These are phyloP conservation scores for Sander lucioperca DNA, from an alignment of 2,113 vertebrate species.

Conservation along the genomic window DNA sequence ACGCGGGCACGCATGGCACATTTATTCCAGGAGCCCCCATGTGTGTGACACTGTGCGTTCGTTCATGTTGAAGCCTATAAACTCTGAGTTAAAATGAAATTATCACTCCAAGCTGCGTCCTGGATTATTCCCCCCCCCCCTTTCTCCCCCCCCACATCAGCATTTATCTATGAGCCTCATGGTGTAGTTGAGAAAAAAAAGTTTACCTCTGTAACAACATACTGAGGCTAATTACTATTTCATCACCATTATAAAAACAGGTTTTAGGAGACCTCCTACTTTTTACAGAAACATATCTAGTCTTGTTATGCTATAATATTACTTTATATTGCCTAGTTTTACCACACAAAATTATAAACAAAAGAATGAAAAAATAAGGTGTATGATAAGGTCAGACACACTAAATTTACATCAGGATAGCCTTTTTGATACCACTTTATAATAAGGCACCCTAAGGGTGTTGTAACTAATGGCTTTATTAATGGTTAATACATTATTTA, in stretches of 20 bases:
- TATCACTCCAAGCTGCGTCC: slow-evolving; percentile 45
- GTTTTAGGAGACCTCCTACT: not conserved
- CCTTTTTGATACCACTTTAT: not conserved
- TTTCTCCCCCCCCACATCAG: slow-evolving; percentile 1
- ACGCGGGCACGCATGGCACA: slow-evolving; percentile 53
- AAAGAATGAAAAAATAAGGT: not conserved
- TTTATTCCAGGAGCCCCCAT: slow-evolving; percentile 61
- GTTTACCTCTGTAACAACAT: slow-evolving; percentile 40
- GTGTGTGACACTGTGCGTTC: slow-evolving; percentile 47
- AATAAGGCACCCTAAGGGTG: too few species aligned
- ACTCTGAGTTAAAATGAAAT: slow-evolving; percentile 59
- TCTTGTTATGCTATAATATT: not conserved
- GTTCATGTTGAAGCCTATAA: slow-evolving; percentile 56
- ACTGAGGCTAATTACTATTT: slow-evolving; percentile 35
- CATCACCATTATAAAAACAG: slow-evolving; percentile 27
- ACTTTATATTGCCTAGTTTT: not conserved
- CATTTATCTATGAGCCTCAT: slow-evolving; percentile 39
- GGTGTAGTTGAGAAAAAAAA: slow-evolving; percentile 30
- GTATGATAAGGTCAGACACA: not conserved
- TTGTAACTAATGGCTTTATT: not conserved
- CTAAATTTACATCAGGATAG: not conserved
- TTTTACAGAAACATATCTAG: not conserved
- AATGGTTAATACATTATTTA: not conserved
- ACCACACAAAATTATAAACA: not conserved
- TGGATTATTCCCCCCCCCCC: slow-evolving; percentile 26